Evolutionary conservation across 53 echinoderm and acorn worm genomes (phyloP).

Genomic region (Actinopyga echinites): DNA sequence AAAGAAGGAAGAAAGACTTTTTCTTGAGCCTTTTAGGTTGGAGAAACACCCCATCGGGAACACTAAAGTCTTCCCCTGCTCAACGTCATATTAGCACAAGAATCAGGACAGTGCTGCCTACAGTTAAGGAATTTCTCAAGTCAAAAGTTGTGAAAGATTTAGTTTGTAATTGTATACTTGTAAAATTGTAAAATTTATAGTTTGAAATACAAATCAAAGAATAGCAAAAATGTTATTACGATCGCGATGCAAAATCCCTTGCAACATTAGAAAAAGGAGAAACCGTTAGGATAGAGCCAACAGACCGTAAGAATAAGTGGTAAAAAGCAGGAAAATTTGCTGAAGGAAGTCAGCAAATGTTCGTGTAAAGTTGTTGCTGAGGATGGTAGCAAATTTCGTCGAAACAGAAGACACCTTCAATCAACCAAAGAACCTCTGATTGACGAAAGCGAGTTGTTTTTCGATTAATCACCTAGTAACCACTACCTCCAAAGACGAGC

Average conservation of each 20-base stretch:
- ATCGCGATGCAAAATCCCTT: no score
- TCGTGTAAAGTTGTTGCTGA: conserved; percentile 60
- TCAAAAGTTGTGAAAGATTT: conserved; percentile 16
- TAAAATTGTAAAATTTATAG: no score
- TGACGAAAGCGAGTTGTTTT: not conserved
- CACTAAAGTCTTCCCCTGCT: conserved; percentile 54
- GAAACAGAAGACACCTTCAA: conserved; percentile 42
- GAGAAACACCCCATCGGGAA: conserved; percentile 47
- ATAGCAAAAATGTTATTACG: no score
- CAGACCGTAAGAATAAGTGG: conserved; percentile 5
- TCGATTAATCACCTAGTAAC: not conserved
- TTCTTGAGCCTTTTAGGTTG: conserved; percentile 46
- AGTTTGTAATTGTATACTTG: no score
- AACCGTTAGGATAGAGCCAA: not conserved
- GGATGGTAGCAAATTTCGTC: no score
- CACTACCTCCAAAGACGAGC: no score
- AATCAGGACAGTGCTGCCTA: conserved; percentile 36
- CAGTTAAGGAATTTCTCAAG: no score
- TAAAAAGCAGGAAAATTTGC: conserved; percentile 34
- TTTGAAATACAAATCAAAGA: no score
- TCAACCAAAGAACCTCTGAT: conserved; percentile 2
- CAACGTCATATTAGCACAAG: conserved; percentile 47
- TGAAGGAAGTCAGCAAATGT: conserved; percentile 27
- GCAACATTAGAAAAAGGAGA: conserved; percentile 39
- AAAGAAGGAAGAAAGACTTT: conserved; percentile 28